Percentiles rank a stretch among this genome's conserved stretches.
phyloP scores from a whole-genome alignment of 2,888 invertebrate genomes.

The Anaspis maculata region DNA sequence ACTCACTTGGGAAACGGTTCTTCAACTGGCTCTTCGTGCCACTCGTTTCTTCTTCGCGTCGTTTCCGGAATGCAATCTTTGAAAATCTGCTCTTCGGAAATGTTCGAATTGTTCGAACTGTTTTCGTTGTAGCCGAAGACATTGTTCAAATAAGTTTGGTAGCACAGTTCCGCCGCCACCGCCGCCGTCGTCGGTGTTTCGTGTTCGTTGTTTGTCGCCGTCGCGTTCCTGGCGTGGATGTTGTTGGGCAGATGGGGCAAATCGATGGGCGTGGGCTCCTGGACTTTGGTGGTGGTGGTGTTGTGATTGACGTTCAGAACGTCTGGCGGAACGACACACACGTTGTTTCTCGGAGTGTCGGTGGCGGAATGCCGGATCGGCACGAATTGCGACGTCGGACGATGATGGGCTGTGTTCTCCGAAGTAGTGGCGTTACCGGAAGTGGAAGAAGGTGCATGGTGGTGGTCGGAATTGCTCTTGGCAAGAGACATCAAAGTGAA shows the following conservation, averaged over 20 bases:
- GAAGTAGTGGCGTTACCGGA: constrained; percentile 28
- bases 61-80: constrained; percentile 18
- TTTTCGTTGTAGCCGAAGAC: constrained; percentile 15
- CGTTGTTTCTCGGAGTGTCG: constrained; percentile 7
- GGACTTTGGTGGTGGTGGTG: constrained; percentile 22
- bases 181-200: background rate
- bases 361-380: constrained; percentile 6
- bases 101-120: constrained; percentile 16
- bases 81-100: constrained; percentile 17
- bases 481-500: constrained; percentile 22
- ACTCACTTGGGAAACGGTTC: constrained; percentile 22
- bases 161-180: too few species aligned
- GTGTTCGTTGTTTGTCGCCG: too few species aligned
- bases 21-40: constrained; percentile 25
- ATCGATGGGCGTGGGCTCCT: background rate
- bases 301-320: constrained; percentile 50
- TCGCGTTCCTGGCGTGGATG: constrained; percentile 1
- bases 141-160: constrained; percentile 13
- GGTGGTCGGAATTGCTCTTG: constrained; percentile 32
- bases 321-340: constrained; percentile 39
- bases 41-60: constrained; percentile 27
- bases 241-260: background rate
- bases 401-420: constrained; percentile 30
- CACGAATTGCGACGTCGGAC: constrained; percentile 6
- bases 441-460: too few species aligned